A percentile compares a stretch with the other conserved stretches of the same genome.
Conservation (phyloP, 2,797 vertebrate genomes). For the Mionectes olivaceus region DNA sequence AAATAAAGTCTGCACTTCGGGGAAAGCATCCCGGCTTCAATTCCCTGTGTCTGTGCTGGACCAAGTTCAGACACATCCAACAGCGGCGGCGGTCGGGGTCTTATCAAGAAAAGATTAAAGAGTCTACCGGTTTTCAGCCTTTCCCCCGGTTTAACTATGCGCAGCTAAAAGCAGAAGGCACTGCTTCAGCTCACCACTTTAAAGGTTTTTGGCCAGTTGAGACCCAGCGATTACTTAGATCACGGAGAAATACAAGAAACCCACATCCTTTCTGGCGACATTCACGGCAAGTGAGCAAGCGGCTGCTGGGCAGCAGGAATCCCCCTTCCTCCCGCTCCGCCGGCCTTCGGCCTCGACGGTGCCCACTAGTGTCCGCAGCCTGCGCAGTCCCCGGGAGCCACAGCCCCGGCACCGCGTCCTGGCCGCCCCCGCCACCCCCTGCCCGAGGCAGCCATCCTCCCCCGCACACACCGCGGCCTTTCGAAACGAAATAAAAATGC, state of each 20-base stretch:
- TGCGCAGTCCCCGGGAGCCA: not conserved
- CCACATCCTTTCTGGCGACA: conserved; percentile 55
- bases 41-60: not conserved
- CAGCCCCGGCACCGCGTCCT: not conserved
- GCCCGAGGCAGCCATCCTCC: not conserved
- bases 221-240: conserved; percentile 32
- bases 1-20: not conserved
- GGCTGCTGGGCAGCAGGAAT: not conserved
- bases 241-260: conserved; percentile 47
- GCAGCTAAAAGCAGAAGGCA: not conserved
- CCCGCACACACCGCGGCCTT: not conserved
- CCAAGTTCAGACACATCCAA: not conserved
- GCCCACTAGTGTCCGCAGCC: conserved; percentile 1
- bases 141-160: not conserved
- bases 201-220: conserved; percentile 11
- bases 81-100: not conserved
- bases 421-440: too few relatives aligned
- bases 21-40: not conserved
- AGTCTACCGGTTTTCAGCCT: not conserved
- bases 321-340: not conserved
- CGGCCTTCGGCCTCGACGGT: not conserved
- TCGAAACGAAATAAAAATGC: not conserved
- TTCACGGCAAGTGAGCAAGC: conserved; percentile 40
- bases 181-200: not conserved
- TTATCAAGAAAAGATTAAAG: conserved; percentile 3